Evolutionary conservation across 2,113 vertebrate species (phyloP), one percentile per base, ranked within the genome.

Genomic region (Cynoglossus semilaevis): DNA sequence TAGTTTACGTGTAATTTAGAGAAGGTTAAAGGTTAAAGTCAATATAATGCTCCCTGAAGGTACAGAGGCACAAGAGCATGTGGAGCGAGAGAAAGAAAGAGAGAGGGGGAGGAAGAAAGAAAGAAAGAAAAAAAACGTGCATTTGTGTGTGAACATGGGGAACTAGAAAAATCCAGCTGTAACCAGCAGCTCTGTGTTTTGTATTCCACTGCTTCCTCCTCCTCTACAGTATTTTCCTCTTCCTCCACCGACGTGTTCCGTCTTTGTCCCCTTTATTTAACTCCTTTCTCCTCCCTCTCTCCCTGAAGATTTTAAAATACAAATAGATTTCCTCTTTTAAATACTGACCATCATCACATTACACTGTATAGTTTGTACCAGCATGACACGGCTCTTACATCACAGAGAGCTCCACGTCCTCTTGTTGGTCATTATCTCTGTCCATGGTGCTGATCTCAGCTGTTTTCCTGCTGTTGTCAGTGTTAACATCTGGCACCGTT

Each of bases 81-180:
- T n/a, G 38, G 38, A 12, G 38, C 4, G 9, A 40, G 37, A 40
- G 37, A 40, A 5, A 40, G 37, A 9, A 7, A 5, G 12, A 40
- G 12, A 40, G 37, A 40, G 12, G 8, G 37, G 9, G 37, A 11
- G 37, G 9, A 7, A 29, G 22, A 29, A n/a, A n/a, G n/a, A n/a
- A n/a, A n/a, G n/a, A n/a, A n/a, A n/a, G n/a, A n/a, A n/a, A n/a
- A n/a, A n/a, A n/a, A n/a, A 8, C 59, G 15, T 51, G 36, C 12
- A 12, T 46, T n/a, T 48, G 46, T 63, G 45, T 44, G 29, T 51
- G 41, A 51, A 42, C 53, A 22, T 65, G 43, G 44, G 14, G 16
- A 82, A 79, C 77, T 78, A 80, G 76, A 83, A 79, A 64, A 67
- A 84, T 81, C 82, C 79, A 81, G 82, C 73, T 77, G 70, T 55